phyloP scores from a whole-genome alignment of 2,888 invertebrate genomes.

The Branchellion lobata region DNA sequence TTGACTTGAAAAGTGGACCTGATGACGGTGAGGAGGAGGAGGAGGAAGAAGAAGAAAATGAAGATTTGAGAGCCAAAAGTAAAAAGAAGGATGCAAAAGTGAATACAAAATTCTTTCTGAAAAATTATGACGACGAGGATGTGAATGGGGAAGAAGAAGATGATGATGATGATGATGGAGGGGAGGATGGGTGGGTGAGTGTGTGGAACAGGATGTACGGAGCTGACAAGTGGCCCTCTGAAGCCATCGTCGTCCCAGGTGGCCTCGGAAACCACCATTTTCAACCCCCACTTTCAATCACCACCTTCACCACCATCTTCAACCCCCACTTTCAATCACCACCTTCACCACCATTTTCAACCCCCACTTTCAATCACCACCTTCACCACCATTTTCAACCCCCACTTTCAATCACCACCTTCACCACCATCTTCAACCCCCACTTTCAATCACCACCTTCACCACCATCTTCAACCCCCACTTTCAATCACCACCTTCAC shows the following conservation, averaged over 20 bases:
- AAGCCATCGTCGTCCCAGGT: conserved; percentile 75
- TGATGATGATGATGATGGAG: not conserved
- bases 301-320: no score
- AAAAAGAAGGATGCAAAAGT: not conserved
- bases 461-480: no score
- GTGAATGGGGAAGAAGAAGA: not conserved
- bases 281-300: no score
- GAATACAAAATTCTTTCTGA: no score
- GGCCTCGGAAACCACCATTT: conserved; percentile 46
- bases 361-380: no score
- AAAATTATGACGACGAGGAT: not conserved
- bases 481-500: no score
- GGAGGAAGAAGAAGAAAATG: not conserved
- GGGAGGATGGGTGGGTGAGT: conserved; percentile 57
- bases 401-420: no score
- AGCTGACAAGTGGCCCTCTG: conserved; percentile 80
- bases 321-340: no score
- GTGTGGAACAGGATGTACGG: conserved; percentile 63
- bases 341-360: no score
- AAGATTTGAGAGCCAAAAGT: not conserved
- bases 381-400: no score
- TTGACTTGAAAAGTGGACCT: not conserved
- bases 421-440: no score
- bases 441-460: no score
- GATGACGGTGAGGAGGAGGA: not conserved